Evolutionary conservation across 2,113 vertebrate species (phyloP).

Genomic region (Platysteira castanea): DNA sequence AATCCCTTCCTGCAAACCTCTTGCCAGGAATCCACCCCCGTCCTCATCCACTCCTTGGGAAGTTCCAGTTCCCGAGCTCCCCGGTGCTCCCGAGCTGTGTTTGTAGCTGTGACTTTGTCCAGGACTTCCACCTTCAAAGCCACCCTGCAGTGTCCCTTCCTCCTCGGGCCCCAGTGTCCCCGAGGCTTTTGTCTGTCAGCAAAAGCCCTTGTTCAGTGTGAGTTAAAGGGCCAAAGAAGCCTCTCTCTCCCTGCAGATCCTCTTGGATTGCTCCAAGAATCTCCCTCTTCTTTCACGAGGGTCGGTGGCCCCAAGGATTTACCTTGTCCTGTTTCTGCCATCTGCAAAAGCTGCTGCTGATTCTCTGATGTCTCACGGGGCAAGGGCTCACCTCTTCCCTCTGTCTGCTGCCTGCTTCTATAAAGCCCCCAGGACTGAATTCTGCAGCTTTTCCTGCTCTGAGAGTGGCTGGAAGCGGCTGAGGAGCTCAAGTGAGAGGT

Average conservation of each 20-base stretch:
- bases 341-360: background rate
- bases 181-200: background rate
- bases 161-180: background rate
- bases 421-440: background rate
- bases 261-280: background rate
- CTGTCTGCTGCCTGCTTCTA: background rate
- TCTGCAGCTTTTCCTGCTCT: background rate
- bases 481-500: background rate
- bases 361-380: background rate
- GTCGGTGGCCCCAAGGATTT: background rate
- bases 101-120: background rate
- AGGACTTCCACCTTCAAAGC: background rate
- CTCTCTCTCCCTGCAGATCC: background rate
- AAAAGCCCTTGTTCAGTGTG: background rate
- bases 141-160: background rate
- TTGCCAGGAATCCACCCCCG: background rate
- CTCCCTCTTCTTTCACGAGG: background rate
- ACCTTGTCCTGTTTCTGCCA: background rate
- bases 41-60: background rate
- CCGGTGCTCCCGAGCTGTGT: background rate
- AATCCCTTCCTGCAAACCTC: background rate
- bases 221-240: background rate
- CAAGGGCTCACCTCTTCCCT: background rate
- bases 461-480: background rate
- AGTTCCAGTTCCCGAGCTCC: background rate